Conservation (phyloP, 2,888 invertebrate genomes). For the Leuctra nigra region DNA sequence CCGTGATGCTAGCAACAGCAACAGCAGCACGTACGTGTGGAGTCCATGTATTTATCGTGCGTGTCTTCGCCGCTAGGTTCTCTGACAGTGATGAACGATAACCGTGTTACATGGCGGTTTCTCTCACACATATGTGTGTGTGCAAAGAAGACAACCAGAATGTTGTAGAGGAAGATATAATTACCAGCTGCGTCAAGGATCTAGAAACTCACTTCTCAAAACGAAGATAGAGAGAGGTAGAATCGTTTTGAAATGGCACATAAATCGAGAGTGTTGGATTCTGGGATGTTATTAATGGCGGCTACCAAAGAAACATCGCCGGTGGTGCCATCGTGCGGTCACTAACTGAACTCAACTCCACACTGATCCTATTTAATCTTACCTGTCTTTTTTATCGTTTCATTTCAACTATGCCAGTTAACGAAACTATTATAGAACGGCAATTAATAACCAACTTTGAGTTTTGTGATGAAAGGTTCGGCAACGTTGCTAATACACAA, state of each 20-base stretch:
- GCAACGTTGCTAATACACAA: neutral
- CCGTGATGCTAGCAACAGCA: too few species aligned
- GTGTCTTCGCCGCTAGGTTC: slow-evolving; percentile 19
- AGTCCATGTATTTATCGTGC: slow-evolving; percentile 21
- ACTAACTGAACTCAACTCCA: slow-evolving; percentile 22
- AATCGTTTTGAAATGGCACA: slow-evolving; percentile 26
- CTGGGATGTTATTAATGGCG: slow-evolving; percentile 23
- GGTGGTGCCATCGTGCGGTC: slow-evolving; percentile 25
- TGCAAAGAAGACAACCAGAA: too few species aligned
- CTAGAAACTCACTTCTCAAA: slow-evolving; percentile 5
- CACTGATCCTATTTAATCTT: neutral
- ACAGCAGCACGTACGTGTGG: neutral
- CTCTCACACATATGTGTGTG: slow-evolving; percentile 33
- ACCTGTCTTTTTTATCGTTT: slow-evolving; percentile 17
- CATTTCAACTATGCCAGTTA: slow-evolving; percentile 22
- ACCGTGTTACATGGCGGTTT: slow-evolving; percentile 33
- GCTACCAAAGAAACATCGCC: slow-evolving; percentile 21
- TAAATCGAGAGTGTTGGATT: slow-evolving; percentile 20
- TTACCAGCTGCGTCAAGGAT: slow-evolving; percentile 34
- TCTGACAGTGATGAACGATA: slow-evolving; percentile 31
- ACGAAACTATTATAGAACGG: slow-evolving; percentile 28
- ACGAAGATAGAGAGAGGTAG: too few species aligned
- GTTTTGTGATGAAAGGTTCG: too few species aligned
- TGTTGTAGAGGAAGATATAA: slow-evolving; percentile 36
- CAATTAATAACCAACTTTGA: slow-evolving; percentile 25